Conservation (phyloP, 2,888 invertebrate genomes). For the Andrena trimmerana region DNA sequence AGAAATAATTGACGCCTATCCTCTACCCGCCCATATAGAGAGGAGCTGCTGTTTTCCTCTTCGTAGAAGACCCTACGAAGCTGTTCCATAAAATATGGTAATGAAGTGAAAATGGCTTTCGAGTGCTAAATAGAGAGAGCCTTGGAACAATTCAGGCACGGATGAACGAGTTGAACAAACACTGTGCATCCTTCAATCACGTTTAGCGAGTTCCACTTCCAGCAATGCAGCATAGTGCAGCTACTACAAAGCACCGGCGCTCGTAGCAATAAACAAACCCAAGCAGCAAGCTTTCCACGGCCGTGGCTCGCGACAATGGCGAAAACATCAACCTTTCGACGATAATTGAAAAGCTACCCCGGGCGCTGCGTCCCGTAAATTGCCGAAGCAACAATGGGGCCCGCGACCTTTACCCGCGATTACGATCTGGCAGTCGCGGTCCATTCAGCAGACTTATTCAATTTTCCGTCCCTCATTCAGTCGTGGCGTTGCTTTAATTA, state of each 20-base stretch:
- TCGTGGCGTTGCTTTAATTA: constrained; percentile 49
- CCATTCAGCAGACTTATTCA: constrained; percentile 15
- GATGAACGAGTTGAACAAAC: neutral
- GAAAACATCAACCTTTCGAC: constrained; percentile 21
- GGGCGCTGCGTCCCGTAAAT: constrained; percentile 11
- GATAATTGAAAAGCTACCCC: constrained; percentile 51
- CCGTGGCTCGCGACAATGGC: neutral
- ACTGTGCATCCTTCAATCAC: neutral
- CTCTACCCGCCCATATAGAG: no score
- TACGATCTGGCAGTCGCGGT: constrained; percentile 28
- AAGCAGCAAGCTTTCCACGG: neutral
- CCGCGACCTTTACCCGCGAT: constrained; percentile 48
- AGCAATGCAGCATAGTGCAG: neutral
- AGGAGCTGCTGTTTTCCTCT: no score
- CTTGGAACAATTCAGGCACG: no score
- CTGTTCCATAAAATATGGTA: no score
- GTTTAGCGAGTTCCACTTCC: neutral
- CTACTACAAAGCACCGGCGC: constrained; percentile 2
- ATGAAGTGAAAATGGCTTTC: no score
- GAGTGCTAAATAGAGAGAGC: no score
- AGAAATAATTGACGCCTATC: neutral
- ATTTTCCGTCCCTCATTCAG: constrained; percentile 31
- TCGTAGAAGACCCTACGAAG: no score
- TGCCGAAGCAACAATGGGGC: constrained; percentile 26
- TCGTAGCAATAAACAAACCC: constrained; percentile 13